A percentile compares a stretch with the other conserved stretches of the same genome.
Conservation (phyloP, 2,797 vertebrate species). For the Notolepis coatsorum region DNA sequence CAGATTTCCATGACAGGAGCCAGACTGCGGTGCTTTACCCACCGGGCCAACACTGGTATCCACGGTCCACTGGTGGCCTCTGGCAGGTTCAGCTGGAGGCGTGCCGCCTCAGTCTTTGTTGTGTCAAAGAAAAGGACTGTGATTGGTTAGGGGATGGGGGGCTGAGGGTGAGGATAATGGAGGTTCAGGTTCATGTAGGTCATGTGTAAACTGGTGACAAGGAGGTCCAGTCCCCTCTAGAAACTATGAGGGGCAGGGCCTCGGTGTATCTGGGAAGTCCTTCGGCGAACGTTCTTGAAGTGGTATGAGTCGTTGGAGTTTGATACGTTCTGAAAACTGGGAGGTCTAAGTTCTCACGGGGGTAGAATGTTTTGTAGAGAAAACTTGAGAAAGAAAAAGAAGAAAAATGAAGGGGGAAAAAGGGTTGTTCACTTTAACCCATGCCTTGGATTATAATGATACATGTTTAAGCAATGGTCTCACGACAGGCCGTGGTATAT, state of each 20-base stretch:
- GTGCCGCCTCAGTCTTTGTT: constrained; percentile 23
- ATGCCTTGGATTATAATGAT: constrained; percentile 68
- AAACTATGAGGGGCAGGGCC: background rate
- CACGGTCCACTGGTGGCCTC: constrained; percentile 37
- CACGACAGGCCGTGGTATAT: too few species aligned
- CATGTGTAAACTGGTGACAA: constrained; percentile 52
- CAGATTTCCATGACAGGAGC: constrained; percentile 62
- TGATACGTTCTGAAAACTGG: constrained; percentile 56
- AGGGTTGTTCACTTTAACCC: constrained; percentile 72
- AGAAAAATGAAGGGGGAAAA: too few species aligned
- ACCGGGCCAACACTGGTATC: constrained; percentile 10
- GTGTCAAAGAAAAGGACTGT: constrained; percentile 28
- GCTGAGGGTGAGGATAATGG: constrained; percentile 35
- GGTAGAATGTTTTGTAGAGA: constrained; percentile 66
- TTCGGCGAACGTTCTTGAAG: constrained; percentile 36
- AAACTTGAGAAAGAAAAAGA: too few species aligned
- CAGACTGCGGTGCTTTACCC: constrained; percentile 42
- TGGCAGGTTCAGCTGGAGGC: constrained; percentile 38
- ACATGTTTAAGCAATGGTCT: constrained; percentile 39
- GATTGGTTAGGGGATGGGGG: constrained; percentile 30
- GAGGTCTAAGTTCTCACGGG: constrained; percentile 46
- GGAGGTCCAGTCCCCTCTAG: constrained; percentile 30
- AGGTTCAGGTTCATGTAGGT: constrained; percentile 37
- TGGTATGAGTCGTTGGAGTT: constrained; percentile 39
- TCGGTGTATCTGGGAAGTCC: constrained; percentile 34